Base-by-base conservation (phyloP, 2,797 vertebrate species). In the Hozukius guyotensis region DNA sequence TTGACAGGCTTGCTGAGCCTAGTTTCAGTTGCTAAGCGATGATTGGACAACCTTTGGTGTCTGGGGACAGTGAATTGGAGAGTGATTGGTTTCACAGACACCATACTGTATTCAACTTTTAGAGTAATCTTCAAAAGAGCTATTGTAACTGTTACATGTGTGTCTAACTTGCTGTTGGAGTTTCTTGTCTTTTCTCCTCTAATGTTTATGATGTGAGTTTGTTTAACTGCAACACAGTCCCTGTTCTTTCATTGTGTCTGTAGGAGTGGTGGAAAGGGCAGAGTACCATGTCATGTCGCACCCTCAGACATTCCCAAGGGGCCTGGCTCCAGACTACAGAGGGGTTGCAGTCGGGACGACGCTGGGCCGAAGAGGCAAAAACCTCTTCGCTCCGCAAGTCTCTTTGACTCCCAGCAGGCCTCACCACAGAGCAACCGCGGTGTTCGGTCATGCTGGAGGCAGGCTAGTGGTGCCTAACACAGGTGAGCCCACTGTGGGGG, bases 361-460 rank as follows among this genome's bases (percentile, higher is more conserved):
- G 3, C 83, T 95, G 79, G 90, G 92, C 64, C 79, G 93, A 29
- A 87, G 96, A 77, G 96, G 93, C 82, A 97, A 96, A 90, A 95
- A 94, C 0, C 77, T 96, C 0, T 96, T 97, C 38, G 87, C 95
- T 38, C 89, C 96, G 4, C 94, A 96, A 27, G 94, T 87, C 49
- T 85, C 90, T 8, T 64, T 96, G 49, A 85, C 96, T 25, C 93
- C 94, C 60, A 87, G 90, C 62, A 93, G 94, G 74, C 95, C 96
- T 0, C 93, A 95, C 8, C 94, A 97, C 86, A 97, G 94, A 91
- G 96, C 95, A 1, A 93, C 94, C 0, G 97, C 97, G 0, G 90
- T 97, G 61, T 98, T 99, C 53, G 97, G 97, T 25, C 96, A 97
- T 59, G 95, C 96, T 25, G 98, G 98, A 65, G 98, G 98, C 5